Percentiles rank a stretch among this genome's conserved stretches.
These are phyloP conservation scores for Neotoxoptera formosana DNA, from an alignment of 1,140 invertebrate species.

Conservation along the genomic window DNA sequence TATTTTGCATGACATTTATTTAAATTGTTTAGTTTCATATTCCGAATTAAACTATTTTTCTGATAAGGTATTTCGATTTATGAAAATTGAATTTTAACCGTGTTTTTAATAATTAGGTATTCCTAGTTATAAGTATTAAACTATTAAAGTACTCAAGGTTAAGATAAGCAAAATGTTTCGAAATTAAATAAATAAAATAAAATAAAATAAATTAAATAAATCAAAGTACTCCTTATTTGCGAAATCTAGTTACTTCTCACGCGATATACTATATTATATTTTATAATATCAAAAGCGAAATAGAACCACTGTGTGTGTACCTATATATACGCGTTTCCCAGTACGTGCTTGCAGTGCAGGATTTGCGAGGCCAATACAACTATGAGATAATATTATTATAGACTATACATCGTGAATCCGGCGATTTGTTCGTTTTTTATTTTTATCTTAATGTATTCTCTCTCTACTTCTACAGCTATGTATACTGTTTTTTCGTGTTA, in stretches of 20 bases:
- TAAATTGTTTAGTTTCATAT: neutral
- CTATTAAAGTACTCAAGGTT: neutral
- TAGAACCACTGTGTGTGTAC: neutral
- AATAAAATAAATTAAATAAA: no score
- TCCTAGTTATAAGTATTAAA: neutral
- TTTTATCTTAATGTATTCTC: no score
- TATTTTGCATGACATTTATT: no score
- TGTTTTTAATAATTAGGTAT: neutral
- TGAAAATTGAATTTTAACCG: neutral
- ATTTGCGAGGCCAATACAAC: neutral
- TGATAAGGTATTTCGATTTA: neutral
- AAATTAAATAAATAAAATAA: no score
- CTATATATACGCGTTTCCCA: neutral
- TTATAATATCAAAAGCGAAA: neutral
- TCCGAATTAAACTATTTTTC: neutral
- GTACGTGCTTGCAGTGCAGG: neutral
- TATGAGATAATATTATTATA: neutral
- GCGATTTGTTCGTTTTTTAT: no score
- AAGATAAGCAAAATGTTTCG: neutral
- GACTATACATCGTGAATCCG: neutral
- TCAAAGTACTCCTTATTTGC: neutral
- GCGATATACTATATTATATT: neutral
- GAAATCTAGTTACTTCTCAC: neutral
- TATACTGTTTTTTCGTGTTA: no score
- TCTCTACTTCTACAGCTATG: no score